These are phyloP conservation scores for Allobates femoralis DNA, from an alignment of 2,797 vertebrate genomes.

Conservation along the genomic window DNA sequence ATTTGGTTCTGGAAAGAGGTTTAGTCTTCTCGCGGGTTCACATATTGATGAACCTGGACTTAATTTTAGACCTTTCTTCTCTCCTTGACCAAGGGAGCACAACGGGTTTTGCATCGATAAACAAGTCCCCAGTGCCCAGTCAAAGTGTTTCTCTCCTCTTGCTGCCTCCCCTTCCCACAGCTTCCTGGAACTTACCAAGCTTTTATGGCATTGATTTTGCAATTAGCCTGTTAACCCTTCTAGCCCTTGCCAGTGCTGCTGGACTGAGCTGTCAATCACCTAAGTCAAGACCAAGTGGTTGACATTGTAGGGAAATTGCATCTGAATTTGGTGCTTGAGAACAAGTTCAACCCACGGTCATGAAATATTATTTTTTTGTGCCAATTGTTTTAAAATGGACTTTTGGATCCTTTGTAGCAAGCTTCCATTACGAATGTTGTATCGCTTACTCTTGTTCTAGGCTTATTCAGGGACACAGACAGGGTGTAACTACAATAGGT, in stretches of 20 bases:
- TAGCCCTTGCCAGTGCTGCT: constrained; percentile 74
- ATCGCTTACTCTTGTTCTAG: neutral
- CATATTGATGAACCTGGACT: neutral
- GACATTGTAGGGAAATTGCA: neutral
- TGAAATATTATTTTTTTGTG: neutral
- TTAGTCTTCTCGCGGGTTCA: neutral
- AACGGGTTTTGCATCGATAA: constrained; percentile 90
- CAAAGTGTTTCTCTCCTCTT: constrained; percentile 78
- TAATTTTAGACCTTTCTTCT: constrained; percentile 81
- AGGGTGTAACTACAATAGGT: too few relatives aligned
- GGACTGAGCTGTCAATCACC: constrained; percentile 72
- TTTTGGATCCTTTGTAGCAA: neutral
- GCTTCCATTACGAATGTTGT: neutral
- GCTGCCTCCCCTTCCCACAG: constrained; percentile 75
- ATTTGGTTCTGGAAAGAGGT: neutral
- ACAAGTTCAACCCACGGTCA: neutral
- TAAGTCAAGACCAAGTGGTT: neutral
- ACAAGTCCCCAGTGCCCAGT: constrained; percentile 95
- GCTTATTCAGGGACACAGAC: too few relatives aligned
- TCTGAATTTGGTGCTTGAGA: neutral
- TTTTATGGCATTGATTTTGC: constrained; percentile 99
- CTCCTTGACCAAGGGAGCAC: constrained; percentile 83
- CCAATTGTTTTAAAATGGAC: neutral
- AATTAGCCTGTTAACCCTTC: constrained; percentile 97
- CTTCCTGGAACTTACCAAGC: constrained; percentile 99